A percentile compares a stretch with the other conserved stretches of the same genome.
Evolutionary conservation across 2,888 invertebrate genomes (phyloP).

Genomic region (Stenurella melanura): DNA sequence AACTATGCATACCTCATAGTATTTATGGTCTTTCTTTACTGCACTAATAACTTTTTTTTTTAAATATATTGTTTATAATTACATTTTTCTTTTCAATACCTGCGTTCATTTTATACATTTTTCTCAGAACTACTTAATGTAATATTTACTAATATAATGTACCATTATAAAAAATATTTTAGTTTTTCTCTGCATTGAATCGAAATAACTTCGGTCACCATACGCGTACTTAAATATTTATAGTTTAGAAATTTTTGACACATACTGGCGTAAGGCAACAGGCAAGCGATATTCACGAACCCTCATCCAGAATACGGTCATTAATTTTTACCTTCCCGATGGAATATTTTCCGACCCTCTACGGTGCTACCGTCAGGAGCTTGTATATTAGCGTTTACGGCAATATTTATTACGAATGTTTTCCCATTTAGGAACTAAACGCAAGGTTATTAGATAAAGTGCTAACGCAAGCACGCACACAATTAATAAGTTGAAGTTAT

Average conservation of each 20-base stretch:
- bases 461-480: conserved; percentile 3
- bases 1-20: too few relatives aligned
- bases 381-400: not conserved
- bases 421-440: conserved; percentile 7
- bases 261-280: not conserved
- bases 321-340: conserved; percentile 7
- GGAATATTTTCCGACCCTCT: conserved; percentile 3
- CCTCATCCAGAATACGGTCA: not conserved
- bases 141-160: too few relatives aligned
- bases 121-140: too few relatives aligned
- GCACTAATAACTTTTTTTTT: too few relatives aligned
- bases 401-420: conserved; percentile 7
- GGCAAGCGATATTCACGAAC: not conserved
- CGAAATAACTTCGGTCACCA: not conserved
- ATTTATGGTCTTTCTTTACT: too few relatives aligned
- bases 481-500: not conserved
- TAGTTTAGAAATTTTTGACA: not conserved
- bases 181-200: not conserved
- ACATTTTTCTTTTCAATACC: too few relatives aligned
- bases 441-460: conserved; percentile 3
- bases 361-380: not conserved
- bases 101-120: too few relatives aligned
- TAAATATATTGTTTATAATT: too few relatives aligned
- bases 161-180: too few relatives aligned
- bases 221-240: not conserved